Evolutionary conservation across 2,888 invertebrate species (phyloP), one percentile per base, ranked within the genome.

Genomic region (Drosophila multiciliata): DNA sequence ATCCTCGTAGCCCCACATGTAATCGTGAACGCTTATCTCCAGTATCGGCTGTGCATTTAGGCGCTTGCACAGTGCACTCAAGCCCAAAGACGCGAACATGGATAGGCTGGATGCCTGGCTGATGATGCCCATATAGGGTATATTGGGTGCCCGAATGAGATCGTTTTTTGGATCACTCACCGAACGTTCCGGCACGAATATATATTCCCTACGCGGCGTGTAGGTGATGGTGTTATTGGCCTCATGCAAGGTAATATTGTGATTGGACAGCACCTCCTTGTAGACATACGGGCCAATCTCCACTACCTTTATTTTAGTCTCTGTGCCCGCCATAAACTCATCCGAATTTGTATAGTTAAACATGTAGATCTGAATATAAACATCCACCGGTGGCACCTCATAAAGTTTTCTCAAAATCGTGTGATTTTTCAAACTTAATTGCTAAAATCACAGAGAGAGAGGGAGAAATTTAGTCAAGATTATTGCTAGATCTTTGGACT

Each of bases 251-350:
- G 94, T 94, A 11, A 96, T 93, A 83, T 97, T 96, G 38, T 93
- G 92, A 85, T 97, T 96, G 57, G 94, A 95, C 59, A 97, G 92
- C 53, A 94, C 89, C 92, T 97, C 97, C 87, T 95, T 95, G 93
- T 97, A 98, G 23, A 96, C 95, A 89, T 96, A 97, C 0, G 97
- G 97, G 0, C 97, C 97, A 26, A 97, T 92, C 93, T 97, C 96
- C 58, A 95, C 90, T 4, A 97, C 80, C 78, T 94, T 95, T 50
- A 97, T 92, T 80, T 96, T 97, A 62, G 93, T 91, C 73, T 95
- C 96, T 58, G 93, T 92, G 0, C 96, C 96, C 0, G 93, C 93
- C 38, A 96, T 91, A 92, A 97, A 97, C 53, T 94, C 94, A 12
- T 95, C 95, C 2, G 94, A 92, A 91, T 97, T 97, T n/a, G 97